Evolutionary conservation across 2,113 vertebrate species (phyloP).

Genomic region (Tor tambroides): DNA sequence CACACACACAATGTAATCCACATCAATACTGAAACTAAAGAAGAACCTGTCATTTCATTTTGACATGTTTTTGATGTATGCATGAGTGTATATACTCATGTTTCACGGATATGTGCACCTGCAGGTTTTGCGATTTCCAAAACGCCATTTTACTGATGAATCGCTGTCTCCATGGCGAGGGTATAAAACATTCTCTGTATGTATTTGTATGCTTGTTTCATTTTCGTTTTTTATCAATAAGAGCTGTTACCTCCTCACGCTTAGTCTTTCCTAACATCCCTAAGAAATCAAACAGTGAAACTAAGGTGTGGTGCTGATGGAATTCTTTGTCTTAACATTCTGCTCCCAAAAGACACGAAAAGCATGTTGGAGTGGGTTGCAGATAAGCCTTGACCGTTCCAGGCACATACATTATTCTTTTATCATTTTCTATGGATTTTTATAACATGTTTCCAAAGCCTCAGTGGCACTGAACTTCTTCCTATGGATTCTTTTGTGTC

Average conservation of each 20-base stretch:
- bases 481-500: neutral
- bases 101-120: slow-evolving; percentile 62
- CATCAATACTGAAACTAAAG: neutral
- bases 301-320: slow-evolving; percentile 42
- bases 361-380: slow-evolving; percentile 24
- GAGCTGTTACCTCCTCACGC: slow-evolving; percentile 40
- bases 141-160: slow-evolving; percentile 72
- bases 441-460: neutral
- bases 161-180: slow-evolving; percentile 70
- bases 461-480: neutral
- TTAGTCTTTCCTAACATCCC: slow-evolving; percentile 49
- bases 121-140: slow-evolving; percentile 64
- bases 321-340: slow-evolving; percentile 35
- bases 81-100: slow-evolving; percentile 36
- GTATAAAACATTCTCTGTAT: slow-evolving; percentile 65
- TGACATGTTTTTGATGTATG: neutral
- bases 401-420: slow-evolving; percentile 56
- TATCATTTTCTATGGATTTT: slow-evolving; percentile 59
- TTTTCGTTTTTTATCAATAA: slow-evolving; percentile 45
- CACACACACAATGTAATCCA: slow-evolving; percentile 6
- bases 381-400: slow-evolving; percentile 34
- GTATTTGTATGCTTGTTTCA: slow-evolving; percentile 52
- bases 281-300: slow-evolving; percentile 35
- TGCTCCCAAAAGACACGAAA: slow-evolving; percentile 44
- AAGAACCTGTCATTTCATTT: neutral